A percentile compares a stretch with the other conserved stretches of the same genome.
phyloP scores from a whole-genome alignment of 35 echinoderm and acorn worm genomes.

The Anneissia japonica region DNA sequence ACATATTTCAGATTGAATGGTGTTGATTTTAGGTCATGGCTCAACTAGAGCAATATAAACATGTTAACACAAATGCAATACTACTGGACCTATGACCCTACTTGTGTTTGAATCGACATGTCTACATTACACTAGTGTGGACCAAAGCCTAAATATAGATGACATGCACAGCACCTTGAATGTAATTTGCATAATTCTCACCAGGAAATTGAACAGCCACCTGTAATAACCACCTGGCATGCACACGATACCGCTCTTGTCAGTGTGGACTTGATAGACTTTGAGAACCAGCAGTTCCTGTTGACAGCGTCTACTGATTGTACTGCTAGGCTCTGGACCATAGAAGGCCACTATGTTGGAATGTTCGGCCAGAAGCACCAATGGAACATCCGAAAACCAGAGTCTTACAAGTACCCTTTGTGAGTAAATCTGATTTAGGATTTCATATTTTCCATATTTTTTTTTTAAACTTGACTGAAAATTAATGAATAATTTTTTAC shows the following conservation, averaged over 20 bases:
- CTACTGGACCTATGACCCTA: too few species aligned
- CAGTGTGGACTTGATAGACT: conserved; percentile 64
- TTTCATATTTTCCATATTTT: too few species aligned
- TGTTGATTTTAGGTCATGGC: too few species aligned
- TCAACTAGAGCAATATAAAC: too few species aligned
- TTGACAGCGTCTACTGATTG: conserved; percentile 86
- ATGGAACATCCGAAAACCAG: conserved; percentile 77
- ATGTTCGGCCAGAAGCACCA: conserved; percentile 80
- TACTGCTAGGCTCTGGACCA: conserved; percentile 88
- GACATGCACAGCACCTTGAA: too few species aligned
- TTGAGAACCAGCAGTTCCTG: conserved; percentile 58
- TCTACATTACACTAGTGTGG: too few species aligned
- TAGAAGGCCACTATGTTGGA: conserved; percentile 71
- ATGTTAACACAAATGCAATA: too few species aligned
- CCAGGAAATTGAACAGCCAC: conserved; percentile 40
- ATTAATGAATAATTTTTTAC: too few species aligned
- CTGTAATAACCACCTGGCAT: conserved; percentile 51
- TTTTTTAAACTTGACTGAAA: too few species aligned
- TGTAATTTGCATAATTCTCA: neutral
- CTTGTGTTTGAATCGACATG: too few species aligned
- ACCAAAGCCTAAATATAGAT: too few species aligned
- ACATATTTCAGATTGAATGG: too few species aligned
- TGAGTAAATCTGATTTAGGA: conserved; percentile 13
- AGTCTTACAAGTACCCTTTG: conserved; percentile 72
- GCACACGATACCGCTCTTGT: conserved; percentile 79